Conservation (phyloP, 64 coral and sea anemone species). For the Catalaphyllia jardinei region DNA sequence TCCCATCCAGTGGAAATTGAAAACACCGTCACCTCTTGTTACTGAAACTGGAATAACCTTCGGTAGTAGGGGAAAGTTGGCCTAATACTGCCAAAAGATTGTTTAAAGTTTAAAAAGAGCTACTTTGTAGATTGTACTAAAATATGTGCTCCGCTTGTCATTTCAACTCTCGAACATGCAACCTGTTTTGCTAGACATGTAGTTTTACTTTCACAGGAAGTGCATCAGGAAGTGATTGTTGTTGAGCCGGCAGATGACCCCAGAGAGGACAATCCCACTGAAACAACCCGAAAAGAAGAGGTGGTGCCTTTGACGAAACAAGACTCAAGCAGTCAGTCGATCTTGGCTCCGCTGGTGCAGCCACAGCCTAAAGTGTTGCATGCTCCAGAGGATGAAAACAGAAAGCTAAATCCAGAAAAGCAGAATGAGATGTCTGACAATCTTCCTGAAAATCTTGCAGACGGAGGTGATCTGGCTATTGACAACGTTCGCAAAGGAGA, state of each 20-base stretch:
- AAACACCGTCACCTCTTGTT: no score
- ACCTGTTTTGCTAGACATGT: no score
- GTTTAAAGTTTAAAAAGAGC: no score
- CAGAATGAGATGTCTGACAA: background rate
- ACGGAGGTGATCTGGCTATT: background rate
- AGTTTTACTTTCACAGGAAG: background rate
- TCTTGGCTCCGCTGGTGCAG: constrained; percentile 17
- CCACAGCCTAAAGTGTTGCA: background rate
- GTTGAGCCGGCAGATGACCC: background rate
- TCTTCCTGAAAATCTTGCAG: background rate
- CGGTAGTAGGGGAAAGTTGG: no score
- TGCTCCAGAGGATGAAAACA: background rate
- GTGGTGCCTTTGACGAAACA: constrained; percentile 25
- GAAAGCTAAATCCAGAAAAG: background rate
- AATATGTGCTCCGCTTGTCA: no score
- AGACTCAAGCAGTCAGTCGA: constrained; percentile 52
- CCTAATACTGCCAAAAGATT: no score
- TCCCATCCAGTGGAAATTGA: no score
- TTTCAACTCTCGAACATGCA: no score
- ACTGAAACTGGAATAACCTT: no score
- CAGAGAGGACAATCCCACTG: background rate
- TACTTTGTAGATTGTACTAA: no score
- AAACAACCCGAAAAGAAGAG: constrained; percentile 8
- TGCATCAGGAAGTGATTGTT: background rate
- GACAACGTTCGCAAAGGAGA: background rate